Evolutionary conservation across 2,797 vertebrate genomes (phyloP), one percentile per base, ranked within the genome.

Genomic region (Leucoraja ocellata): DNA sequence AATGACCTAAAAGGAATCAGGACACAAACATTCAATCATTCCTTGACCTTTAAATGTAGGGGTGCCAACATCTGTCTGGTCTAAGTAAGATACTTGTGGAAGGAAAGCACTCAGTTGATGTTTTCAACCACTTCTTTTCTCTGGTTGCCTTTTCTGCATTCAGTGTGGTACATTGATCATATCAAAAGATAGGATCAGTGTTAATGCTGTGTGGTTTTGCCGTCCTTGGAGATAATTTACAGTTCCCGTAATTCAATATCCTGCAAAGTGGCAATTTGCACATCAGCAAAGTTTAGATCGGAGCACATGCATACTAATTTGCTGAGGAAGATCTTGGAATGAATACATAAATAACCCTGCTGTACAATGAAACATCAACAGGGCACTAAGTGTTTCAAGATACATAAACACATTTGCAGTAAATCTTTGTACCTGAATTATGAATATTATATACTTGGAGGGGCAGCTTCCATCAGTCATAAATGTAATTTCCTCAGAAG

Each of bases 241-340:
- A 76, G 68, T 23, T 92, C 39, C 90, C 7, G 10, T 74, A 92
- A 92, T 92, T 92, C 65, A 46, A 92, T 54, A 92, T 76, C 71
- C 39, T 76, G 39, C 68, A 58, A 92, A 92, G 32, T 92, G 90
- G 90, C 90, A 92, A 92, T 92, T 92, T 92, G 90, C 90, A 92
- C 36, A 92, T 92, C 90, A 92, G 90, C 90, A 92, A 92, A 54
- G 36, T 91, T 88, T 74, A 74, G 90, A 23, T 91, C 14, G 21
- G 68, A 74, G 68, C 32, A 74, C 68, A 54, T 54, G 68, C 36
- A 54, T 92, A 54, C 71, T 76, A 92, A 76, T 92, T 92, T 58
- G 36, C 39, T 25, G 7, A 54, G 39, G 23, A 91, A 76, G 39
- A 74, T 54, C 90, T 92, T 92, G 90, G 73, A 92, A 76, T 76